Percentiles rank a stretch among this genome's conserved stretches.
phyloP scores from a whole-genome alignment of 2,888 invertebrate genomes.

The Leistus spinibarbis region DNA sequence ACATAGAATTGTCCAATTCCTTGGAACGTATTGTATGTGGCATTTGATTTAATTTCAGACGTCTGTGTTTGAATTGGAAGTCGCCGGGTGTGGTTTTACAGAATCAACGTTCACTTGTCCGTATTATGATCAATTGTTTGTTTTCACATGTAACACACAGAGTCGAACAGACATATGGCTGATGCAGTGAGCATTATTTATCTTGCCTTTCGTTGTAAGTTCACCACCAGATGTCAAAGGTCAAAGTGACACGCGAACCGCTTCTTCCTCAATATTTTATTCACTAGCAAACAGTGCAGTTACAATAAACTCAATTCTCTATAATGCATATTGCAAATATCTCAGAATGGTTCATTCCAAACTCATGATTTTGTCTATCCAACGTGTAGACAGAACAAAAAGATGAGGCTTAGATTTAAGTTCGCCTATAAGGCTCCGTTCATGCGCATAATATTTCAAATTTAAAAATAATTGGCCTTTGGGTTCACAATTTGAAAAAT shows the following conservation, averaged over 20 bases:
- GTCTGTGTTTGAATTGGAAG: not conserved
- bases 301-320: not conserved
- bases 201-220: not conserved
- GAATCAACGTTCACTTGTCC: not conserved
- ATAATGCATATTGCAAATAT: not conserved
- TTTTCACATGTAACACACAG: not conserved
- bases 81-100: not conserved
- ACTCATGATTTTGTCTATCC: too few relatives aligned
- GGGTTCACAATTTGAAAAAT: too few relatives aligned
- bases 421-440: too few relatives aligned
- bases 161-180: not conserved
- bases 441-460: too few relatives aligned
- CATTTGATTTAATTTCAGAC: not conserved
- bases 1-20: too few relatives aligned
- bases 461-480: too few relatives aligned
- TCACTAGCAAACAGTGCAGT: not conserved
- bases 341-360: too few relatives aligned
- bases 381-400: too few relatives aligned
- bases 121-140: slow-evolving; percentile 4
- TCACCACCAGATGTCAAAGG: not conserved
- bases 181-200: not conserved
- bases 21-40: too few relatives aligned
- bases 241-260: not conserved
- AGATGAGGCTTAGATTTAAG: too few relatives aligned
- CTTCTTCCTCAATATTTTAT: not conserved